These are phyloP conservation scores for Xenopus borealis DNA, from an alignment of 2,113 vertebrate species.

Conservation along the genomic window DNA sequence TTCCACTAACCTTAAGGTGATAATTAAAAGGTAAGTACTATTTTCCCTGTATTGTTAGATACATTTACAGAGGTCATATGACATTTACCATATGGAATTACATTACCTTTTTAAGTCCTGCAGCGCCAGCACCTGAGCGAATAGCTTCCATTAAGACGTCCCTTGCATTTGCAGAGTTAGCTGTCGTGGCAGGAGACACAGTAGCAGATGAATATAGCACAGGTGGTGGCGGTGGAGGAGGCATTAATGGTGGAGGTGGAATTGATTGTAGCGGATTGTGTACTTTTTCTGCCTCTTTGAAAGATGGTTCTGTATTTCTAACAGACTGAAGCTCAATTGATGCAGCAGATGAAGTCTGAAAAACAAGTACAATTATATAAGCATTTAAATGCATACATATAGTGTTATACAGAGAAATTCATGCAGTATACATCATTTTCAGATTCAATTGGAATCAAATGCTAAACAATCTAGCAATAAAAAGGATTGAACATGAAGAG, in stretches of 20 bases:
- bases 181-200: constrained; percentile 37
- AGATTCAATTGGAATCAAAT: too few species aligned
- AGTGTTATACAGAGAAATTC: too few species aligned
- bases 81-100: background rate
- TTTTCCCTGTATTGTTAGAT: too few species aligned
- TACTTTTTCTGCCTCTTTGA: constrained; percentile 17
- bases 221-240: constrained; percentile 40
- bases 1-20: too few species aligned
- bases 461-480: too few species aligned
- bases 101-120: constrained; percentile 82
- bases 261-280: constrained; percentile 16
- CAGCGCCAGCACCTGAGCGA: constrained; percentile 84
- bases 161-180: constrained; percentile 61
- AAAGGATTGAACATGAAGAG: too few species aligned
- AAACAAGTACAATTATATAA: constrained; percentile 10
- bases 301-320: constrained; percentile 47
- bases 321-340: constrained; percentile 71
- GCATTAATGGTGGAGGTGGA: constrained; percentile 43
- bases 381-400: too few species aligned
- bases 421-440: too few species aligned
- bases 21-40: too few species aligned
- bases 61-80: too few species aligned
- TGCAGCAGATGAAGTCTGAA: constrained; percentile 76
- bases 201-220: constrained; percentile 37
- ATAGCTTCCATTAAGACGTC: constrained; percentile 88